phyloP scores from a whole-genome alignment of 2,113 vertebrate species.

The Fregetta grallaria region DNA sequence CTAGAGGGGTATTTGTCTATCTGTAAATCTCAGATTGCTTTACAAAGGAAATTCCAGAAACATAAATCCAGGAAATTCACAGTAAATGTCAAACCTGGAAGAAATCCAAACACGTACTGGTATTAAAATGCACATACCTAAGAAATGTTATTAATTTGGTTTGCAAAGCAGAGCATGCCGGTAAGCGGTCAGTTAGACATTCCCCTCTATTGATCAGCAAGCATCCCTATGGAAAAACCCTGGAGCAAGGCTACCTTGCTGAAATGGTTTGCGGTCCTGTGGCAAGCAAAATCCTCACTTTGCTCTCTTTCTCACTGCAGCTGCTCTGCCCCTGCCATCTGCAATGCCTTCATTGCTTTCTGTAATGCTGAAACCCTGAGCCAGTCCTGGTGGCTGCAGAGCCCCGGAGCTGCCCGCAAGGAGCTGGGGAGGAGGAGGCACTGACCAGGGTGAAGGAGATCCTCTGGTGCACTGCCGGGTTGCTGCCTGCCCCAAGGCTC shows the following conservation, averaged over 20 bases:
- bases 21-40: background rate
- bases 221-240: background rate
- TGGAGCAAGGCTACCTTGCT: background rate
- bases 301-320: background rate
- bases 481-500: background rate
- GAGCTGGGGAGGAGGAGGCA: background rate
- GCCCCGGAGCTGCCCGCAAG: background rate
- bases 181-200: background rate
- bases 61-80: constrained; percentile 26
- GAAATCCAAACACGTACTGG: background rate
- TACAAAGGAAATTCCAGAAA: constrained; percentile 27
- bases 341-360: background rate
- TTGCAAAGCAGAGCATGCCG: background rate
- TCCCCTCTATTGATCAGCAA: background rate
- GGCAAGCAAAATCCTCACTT: background rate
- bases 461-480: background rate
- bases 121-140: background rate
- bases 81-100: constrained; percentile 7
- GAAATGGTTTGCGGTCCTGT: background rate
- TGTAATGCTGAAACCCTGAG: background rate
- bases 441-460: background rate
- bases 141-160: background rate
- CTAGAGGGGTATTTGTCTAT: background rate
- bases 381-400: background rate
- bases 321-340: background rate